A percentile compares a stretch with the other conserved stretches of the same genome.
Evolutionary conservation across 2,888 invertebrate species (phyloP).

Genomic region (Blera fallax): DNA sequence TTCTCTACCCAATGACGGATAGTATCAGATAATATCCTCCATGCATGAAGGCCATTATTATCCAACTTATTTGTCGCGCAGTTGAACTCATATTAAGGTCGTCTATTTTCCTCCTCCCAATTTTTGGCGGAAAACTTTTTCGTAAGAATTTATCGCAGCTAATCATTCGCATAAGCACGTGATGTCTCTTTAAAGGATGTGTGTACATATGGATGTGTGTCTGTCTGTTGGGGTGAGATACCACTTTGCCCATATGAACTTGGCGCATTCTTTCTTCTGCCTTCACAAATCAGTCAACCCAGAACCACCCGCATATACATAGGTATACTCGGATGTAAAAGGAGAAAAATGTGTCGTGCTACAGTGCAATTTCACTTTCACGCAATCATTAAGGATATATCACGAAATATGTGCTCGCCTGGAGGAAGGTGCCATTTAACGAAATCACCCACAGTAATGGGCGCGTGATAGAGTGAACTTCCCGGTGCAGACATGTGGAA

Average conservation of each 20-base stretch:
- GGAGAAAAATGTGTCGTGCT: constrained; percentile 30
- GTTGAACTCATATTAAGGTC: not conserved
- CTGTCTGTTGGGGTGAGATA: not conserved
- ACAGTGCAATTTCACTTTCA: constrained; percentile 59
- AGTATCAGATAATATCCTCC: not conserved
- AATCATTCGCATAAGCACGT: constrained; percentile 56
- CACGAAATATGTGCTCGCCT: constrained; percentile 21
- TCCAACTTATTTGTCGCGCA: not conserved
- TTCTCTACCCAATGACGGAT: not conserved
- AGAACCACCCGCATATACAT: not conserved
- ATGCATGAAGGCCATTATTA: not conserved
- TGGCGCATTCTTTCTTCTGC: not conserved
- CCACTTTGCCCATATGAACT: not conserved
- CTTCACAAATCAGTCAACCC: constrained; percentile 24
- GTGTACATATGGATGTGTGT: no score
- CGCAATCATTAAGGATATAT: constrained; percentile 63
- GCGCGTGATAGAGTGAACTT: constrained; percentile 65
- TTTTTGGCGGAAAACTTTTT: not conserved
- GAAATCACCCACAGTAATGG: constrained; percentile 66
- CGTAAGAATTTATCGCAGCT: constrained; percentile 43
- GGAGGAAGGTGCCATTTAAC: constrained; percentile 67
- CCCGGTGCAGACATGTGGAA: constrained; percentile 20
- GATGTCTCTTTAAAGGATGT: constrained; percentile 34
- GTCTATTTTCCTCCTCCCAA: not conserved
- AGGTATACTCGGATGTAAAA: not conserved